Base-by-base conservation (phyloP, 1,140 invertebrate genomes). In the Drosophila obscura region DNA sequence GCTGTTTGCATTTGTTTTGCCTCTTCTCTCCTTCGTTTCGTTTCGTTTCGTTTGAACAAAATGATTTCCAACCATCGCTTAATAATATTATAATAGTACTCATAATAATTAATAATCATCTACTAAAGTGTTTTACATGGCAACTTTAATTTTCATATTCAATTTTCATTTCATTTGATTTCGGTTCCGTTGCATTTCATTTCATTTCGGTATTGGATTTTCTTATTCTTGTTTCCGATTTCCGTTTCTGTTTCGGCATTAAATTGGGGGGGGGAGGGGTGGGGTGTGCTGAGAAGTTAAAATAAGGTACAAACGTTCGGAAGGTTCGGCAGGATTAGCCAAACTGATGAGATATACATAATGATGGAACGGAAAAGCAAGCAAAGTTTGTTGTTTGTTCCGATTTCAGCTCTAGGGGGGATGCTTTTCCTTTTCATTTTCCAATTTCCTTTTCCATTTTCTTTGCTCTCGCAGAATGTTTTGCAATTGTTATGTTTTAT, bases 91-190 rank as follows among this genome's bases (percentile, higher is more conserved):
- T 80, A 84, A 84, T 83, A 81, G 73, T 71, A 45, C 58, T 73
- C 43, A 49, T 65, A 58, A 65, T 74, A 62, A 71, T 81, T 74
- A 62, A 71, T 81, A 69, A 77, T 82, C 73, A 65, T 66, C 81
- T 85, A 85, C 81, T 87, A 75, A 85, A 56, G 74, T 82, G 82
- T 85, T 74, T 87, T 87, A 73, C 78, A 85, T 87, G 82, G 82
- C 83, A 87, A 87, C 82, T 76, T 78, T 82, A 82, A 85, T 52
- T 61, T 61, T 48, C 16, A 28, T 57, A 45, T 57, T 41, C 55
- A 35, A 35, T 35, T 8, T 31, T 31, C 28, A 31, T 31, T 9
- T 31, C 8, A 31, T 31, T 31, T 8, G 8, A 31, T 9, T 76
- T 61, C 35, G 28, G 45, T 62, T 60, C 15, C 22, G 28, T 15